These are phyloP conservation scores for Apotomis betuletana DNA, from an alignment of 2,888 invertebrate genomes.

Conservation along the genomic window DNA sequence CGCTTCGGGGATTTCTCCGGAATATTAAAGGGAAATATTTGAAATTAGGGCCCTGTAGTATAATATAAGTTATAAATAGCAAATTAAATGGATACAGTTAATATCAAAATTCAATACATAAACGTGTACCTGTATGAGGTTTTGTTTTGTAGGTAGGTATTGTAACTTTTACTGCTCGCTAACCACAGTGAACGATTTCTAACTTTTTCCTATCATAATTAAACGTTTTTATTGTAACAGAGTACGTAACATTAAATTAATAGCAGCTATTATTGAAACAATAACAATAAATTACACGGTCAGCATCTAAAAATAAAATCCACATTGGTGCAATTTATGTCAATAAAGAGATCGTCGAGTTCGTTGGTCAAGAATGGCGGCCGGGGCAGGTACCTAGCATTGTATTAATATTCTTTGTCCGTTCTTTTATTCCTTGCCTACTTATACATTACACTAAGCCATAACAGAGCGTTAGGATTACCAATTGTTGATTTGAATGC, in stretches of 20 bases:
- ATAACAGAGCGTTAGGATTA: constrained; percentile 5
- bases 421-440: constrained; percentile 1
- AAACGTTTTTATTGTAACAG: not conserved
- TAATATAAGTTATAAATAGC: too few species aligned
- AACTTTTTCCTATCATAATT: not conserved
- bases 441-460: not conserved
- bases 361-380: constrained; percentile 22
- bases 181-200: not conserved
- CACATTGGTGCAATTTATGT: constrained; percentile 29
- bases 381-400: constrained; percentile 4
- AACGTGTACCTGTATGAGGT: too few species aligned
- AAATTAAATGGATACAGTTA: too few species aligned
- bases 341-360: constrained; percentile 30
- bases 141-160: too few species aligned
- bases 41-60: too few species aligned
- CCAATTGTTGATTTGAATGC: not conserved
- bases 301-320: constrained; percentile 18
- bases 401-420: constrained; percentile 7
- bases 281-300: constrained; percentile 5
- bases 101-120: too few species aligned
- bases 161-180: too few species aligned
- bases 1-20: too few species aligned
- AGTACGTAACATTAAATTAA: not conserved
- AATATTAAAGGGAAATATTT: too few species aligned
- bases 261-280: not conserved